A percentile compares a stretch with the other conserved stretches of the same genome.
phyloP scores from a whole-genome alignment of 2,888 invertebrate genomes.

The Drosophila cracens region DNA sequence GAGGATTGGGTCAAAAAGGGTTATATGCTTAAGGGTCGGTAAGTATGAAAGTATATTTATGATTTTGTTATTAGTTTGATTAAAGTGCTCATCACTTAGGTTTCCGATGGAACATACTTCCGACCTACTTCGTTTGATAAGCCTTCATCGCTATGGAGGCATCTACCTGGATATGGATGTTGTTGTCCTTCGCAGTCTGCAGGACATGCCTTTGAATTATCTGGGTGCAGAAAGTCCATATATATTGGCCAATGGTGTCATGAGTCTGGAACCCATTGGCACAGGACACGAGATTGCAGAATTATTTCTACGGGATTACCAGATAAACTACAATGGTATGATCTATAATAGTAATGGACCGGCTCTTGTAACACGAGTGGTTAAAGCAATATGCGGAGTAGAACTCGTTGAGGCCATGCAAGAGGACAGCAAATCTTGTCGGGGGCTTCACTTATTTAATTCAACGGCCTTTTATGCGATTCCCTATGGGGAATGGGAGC shows the following conservation, averaged over 20 bases:
- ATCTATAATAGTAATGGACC: conserved; percentile 86
- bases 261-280: conserved; percentile 86
- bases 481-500: conserved; percentile 85
- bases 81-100: background rate
- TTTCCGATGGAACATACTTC: conserved; percentile 73
- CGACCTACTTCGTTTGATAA: conserved; percentile 82
- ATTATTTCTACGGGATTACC: conserved; percentile 86
- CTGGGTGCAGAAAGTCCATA: conserved; percentile 86
- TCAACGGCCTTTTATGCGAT: conserved; percentile 89
- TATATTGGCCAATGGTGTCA: conserved; percentile 87
- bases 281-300: conserved; percentile 87
- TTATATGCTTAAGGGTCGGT: conserved; percentile 70
- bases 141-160: conserved; percentile 91
- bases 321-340: conserved; percentile 86
- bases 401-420: conserved; percentile 86
- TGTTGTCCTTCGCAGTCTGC: conserved; percentile 87
- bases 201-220: conserved; percentile 52
- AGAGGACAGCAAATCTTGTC: conserved; percentile 85
- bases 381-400: conserved; percentile 86
- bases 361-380: conserved; percentile 88
- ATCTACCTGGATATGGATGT: conserved; percentile 92
- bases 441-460: conserved; percentile 88
- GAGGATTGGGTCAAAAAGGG: conserved; percentile 81
- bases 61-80: background rate
- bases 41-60: background rate